Percentiles rank a stretch among this genome's conserved stretches.
Evolutionary conservation across 2,113 vertebrate species (phyloP).

Genomic region (Aix galericulata): DNA sequence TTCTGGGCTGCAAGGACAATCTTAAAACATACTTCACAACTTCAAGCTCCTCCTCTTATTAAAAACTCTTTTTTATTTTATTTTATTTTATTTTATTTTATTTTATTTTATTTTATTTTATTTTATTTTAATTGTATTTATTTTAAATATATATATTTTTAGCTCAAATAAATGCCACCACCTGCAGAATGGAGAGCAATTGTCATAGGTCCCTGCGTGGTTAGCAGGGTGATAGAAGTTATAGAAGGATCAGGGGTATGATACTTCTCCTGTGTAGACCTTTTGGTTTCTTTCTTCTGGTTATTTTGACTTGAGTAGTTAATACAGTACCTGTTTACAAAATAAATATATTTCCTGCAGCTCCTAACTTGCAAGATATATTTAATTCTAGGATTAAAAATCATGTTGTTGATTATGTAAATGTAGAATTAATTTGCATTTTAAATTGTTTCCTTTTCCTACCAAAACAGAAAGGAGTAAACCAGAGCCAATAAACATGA

Average conservation of each 20-base stretch:
- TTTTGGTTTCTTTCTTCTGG: background rate
- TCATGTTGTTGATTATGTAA: slow-evolving; percentile 42
- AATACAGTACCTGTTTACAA: slow-evolving; percentile 10
- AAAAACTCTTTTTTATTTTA: too few relatives aligned
- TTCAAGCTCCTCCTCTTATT: background rate
- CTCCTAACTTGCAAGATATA: background rate
- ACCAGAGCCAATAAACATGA: slow-evolving; percentile 38
- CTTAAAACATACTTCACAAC: background rate
- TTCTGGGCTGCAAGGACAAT: too few relatives aligned
- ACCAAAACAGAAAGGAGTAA: slow-evolving; percentile 42
- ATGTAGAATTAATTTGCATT: slow-evolving; percentile 40
- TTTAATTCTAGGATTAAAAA: slow-evolving; percentile 56
- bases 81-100: too few relatives aligned
- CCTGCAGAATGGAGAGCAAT: background rate
- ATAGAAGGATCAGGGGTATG: background rate
- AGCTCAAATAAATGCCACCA: background rate
- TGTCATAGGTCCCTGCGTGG: background rate
- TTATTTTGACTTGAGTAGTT: slow-evolving; percentile 30
- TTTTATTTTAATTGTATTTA: too few relatives aligned
- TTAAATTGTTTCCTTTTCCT: slow-evolving; percentile 31
- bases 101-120: too few relatives aligned
- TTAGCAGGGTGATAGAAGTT: background rate
- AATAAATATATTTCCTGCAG: background rate
- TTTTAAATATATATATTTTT: too few relatives aligned
- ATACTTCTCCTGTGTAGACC: background rate